Evolutionary conservation across 2,888 invertebrate species (phyloP).

Genomic region (Tetheella fluctuosa): DNA sequence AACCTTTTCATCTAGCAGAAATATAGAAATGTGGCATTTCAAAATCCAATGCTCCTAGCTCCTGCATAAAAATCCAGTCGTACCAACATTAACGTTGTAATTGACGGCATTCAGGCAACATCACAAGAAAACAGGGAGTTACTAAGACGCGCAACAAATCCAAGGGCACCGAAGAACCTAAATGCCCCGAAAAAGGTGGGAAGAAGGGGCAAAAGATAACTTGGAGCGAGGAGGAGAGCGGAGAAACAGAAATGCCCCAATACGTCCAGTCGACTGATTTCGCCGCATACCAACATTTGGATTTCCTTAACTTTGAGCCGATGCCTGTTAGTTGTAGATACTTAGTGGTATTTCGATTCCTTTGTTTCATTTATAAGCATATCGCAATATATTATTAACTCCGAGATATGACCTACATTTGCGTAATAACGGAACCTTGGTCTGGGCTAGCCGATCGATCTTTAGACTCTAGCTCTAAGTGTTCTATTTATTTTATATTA

Average conservation of each 20-base stretch:
- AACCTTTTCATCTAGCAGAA: no score
- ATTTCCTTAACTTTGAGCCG: slow-evolving; percentile 71
- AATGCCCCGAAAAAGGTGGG: slow-evolving; percentile 50
- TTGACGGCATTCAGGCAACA: slow-evolving; percentile 62
- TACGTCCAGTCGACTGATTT: slow-evolving; percentile 46
- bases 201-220: slow-evolving; percentile 45
- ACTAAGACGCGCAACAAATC: slow-evolving; percentile 57
- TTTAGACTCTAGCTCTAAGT: no score
- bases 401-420: no score
- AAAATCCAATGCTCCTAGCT: slow-evolving; percentile 25
- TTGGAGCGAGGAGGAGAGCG: slow-evolving; percentile 57
- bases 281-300: slow-evolving; percentile 65
- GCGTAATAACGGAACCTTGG: background rate
- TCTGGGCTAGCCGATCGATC: background rate
- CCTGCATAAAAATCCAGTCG: slow-evolving; percentile 21
- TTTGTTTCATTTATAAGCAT: slow-evolving; percentile 54
- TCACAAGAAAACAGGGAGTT: slow-evolving; percentile 69
- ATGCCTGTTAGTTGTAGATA: slow-evolving; percentile 70
- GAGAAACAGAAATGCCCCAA: slow-evolving; percentile 39
- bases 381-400: slow-evolving; percentile 24
- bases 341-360: slow-evolving; percentile 35
- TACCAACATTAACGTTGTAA: slow-evolving; percentile 20
- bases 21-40: background rate
- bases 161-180: slow-evolving; percentile 55
- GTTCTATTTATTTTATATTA: no score